Percentiles rank a stretch among this genome's conserved stretches.
Evolutionary conservation across 2,797 vertebrate genomes (phyloP).

Genomic region (Streptopelia turtur): DNA sequence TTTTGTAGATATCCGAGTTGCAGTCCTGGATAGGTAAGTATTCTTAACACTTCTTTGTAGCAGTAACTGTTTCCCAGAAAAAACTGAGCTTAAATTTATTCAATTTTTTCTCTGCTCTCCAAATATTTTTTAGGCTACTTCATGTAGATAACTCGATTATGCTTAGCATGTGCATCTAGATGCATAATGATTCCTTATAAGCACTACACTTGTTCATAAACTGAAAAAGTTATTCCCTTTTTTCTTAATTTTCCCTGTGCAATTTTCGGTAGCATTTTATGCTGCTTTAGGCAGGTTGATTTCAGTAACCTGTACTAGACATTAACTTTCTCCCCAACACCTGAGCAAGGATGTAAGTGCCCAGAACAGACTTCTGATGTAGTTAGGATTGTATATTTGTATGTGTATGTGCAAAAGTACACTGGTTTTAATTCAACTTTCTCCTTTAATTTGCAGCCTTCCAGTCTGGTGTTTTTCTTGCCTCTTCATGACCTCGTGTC

Average conservation of each 20-base stretch:
- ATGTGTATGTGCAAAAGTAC: not conserved
- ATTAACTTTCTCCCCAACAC: not conserved
- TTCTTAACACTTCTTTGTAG: not conserved
- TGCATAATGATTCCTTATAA: not conserved
- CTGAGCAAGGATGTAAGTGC: not conserved
- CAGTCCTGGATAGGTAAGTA: slow-evolving; percentile 55
- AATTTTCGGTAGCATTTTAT: not conserved
- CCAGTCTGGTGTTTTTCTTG: slow-evolving; percentile 69
- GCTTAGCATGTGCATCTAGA: not conserved
- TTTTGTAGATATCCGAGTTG: not conserved
- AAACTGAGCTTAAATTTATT: not conserved
- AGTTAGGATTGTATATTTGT: slow-evolving; percentile 21
- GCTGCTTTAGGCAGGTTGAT: not conserved
- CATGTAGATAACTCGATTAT: not conserved
- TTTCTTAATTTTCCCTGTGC: not conserved
- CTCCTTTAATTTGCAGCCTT: slow-evolving; percentile 71
- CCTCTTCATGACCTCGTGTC: slow-evolving; percentile 63
- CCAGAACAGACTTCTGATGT: not conserved
- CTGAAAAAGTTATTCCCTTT: not conserved
- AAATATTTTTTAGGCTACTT: not conserved
- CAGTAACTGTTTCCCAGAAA: not conserved
- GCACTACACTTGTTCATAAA: not conserved
- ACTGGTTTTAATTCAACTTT: slow-evolving; percentile 67
- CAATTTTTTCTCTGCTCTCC: not conserved
- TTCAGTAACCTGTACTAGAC: not conserved